A percentile compares a stretch with the other conserved stretches of the same genome.
phyloP scores from a whole-genome alignment of 23 tunicate genomes.

The Ciona savignyi region DNA sequence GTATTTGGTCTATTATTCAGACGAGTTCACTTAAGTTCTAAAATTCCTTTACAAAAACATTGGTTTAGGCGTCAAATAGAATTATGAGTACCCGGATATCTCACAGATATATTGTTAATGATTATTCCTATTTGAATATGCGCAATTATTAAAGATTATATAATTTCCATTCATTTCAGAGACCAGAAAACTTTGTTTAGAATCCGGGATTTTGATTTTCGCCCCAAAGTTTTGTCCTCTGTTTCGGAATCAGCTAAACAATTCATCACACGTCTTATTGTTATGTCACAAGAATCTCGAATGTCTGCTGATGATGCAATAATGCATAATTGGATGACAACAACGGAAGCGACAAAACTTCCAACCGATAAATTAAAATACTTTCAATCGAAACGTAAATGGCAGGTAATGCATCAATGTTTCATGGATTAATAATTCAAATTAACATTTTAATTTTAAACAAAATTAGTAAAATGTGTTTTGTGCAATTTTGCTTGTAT shows the following conservation, averaged over 20 bases:
- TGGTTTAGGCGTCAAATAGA: too few relatives aligned
- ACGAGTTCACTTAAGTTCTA: background rate
- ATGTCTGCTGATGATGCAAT: slow-evolving; percentile 31
- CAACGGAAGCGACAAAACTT: background rate
- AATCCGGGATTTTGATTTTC: slow-evolving; percentile 19
- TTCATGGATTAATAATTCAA: too few relatives aligned
- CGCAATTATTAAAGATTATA: too few relatives aligned
- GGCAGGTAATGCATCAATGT: slow-evolving; percentile 34
- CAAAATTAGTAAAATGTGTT: too few relatives aligned
- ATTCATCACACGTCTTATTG: slow-evolving; percentile 27
- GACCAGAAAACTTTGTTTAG: slow-evolving; percentile 32
- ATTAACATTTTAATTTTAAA: too few relatives aligned
- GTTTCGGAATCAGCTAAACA: slow-evolving; percentile 10
- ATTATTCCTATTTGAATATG: background rate
- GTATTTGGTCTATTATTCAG: too few relatives aligned
- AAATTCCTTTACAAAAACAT: background rate
- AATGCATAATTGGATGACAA: slow-evolving; percentile 34
- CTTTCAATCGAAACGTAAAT: slow-evolving; percentile 28
- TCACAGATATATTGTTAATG: background rate
- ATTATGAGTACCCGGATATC: too few relatives aligned
- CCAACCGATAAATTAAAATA: slow-evolving; percentile 23
- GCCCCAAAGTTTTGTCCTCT: slow-evolving; percentile 6
- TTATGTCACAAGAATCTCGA: slow-evolving; percentile 14
- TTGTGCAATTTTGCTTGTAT: too few relatives aligned
- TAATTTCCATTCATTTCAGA: too few relatives aligned